Evolutionary conservation across 35 echinoderm and acorn worm genomes (phyloP), one percentile per base, ranked within the genome.

Genomic region (Nesometra sesokonis): DNA sequence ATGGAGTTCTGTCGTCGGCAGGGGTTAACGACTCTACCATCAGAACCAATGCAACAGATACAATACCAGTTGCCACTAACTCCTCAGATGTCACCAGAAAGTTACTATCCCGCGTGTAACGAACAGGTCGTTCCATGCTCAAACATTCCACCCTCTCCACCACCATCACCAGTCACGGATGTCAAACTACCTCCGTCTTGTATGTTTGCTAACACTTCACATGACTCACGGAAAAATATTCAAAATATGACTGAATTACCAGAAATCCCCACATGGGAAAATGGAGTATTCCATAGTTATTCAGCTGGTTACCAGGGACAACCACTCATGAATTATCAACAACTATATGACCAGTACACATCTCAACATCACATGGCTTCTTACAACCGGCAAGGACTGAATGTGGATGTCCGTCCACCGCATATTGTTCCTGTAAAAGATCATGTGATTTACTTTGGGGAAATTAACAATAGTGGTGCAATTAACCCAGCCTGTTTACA

Each of bases 401-500:
- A 67, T 19, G 23, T 67, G 9, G 39, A 43, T 43, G 39, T 43
- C 5, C 52, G 21, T 27, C 52, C 52, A 67, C 7, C 52, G 23
- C 52, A 67, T 67, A 67, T 67, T 67, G 52, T 67, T 67, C 52
- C 52, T 67, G 52, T 67, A 13, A 67, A 67, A 27, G 52, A 67
- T 67, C 88, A 81, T 34, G 30, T 80, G 33, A 27, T 80, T 78
- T 87, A 80, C 86, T 78, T 46, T 80, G 29, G 89, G 88, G 83
- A 86, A 86, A 78, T 86, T 91, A 38, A 91, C 94, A 36, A 93
- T 89, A 77, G 86, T 89, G 32, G 78, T 97, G 86, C 89, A 88
- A 37, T 93, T 89, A 46, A 97, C 94, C 19, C 93, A 86, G 82
- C 85, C 85, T 67, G 94, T 91, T 52, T 97, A 89, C 46, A 36